Evolutionary conservation across 35 echinoderm and acorn worm species (phyloP).

Genomic region (Apostichopus californicus): DNA sequence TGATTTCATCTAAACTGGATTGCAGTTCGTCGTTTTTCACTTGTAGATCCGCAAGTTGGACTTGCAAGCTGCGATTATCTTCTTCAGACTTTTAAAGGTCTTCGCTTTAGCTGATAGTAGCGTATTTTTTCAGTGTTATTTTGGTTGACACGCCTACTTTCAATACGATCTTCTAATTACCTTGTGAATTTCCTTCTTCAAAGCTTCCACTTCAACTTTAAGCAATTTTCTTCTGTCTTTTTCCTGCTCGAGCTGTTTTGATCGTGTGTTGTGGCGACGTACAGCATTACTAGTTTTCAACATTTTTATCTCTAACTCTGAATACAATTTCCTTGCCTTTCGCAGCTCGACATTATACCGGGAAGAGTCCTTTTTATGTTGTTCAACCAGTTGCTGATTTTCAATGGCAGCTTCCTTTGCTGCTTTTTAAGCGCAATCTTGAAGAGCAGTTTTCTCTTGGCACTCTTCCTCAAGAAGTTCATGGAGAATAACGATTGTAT

Average conservation of each 20-base stretch:
- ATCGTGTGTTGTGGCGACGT: not conserved
- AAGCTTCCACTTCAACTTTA: not conserved
- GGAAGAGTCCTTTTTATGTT: not conserved
- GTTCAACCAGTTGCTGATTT: not conserved
- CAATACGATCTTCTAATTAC: not conserved
- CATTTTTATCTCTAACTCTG: not conserved
- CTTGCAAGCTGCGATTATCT: not conserved
- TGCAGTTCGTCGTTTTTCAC: slow-evolving; percentile 47
- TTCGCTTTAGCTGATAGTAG: not conserved
- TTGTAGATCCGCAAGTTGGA: slow-evolving; percentile 40
- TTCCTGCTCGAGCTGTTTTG: not conserved
- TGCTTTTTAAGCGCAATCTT: not conserved
- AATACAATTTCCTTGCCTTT: not conserved
- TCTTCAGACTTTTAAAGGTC: not conserved
- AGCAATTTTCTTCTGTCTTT: not conserved
- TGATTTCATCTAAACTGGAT: slow-evolving; percentile 49
- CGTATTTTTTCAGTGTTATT: slow-evolving; percentile 15
- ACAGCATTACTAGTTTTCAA: not conserved
- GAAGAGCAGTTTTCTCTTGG: not conserved
- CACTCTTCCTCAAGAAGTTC: slow-evolving; percentile 53
- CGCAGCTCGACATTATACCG: not conserved
- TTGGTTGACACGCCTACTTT: slow-evolving; percentile 1
- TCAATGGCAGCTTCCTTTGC: not conserved
- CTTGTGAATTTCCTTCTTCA: not conserved
- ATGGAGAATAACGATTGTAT: slow-evolving; percentile 55